Evolutionary conservation across 2,113 vertebrate genomes (phyloP).

Genomic region (Coreoperca whiteheadi): DNA sequence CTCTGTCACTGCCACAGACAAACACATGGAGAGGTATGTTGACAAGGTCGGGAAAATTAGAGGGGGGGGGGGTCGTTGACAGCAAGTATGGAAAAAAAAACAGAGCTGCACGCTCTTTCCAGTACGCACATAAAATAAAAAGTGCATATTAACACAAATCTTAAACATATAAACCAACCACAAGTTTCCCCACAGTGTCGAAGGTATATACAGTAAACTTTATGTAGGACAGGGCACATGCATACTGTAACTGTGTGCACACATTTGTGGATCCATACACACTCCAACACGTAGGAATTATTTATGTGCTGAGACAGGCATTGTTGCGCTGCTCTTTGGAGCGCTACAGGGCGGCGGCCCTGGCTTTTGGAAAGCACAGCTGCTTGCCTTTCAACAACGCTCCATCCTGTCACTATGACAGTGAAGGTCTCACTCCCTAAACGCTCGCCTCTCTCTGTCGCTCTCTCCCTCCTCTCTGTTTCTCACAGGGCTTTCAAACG

Average conservation of each 20-base stretch:
- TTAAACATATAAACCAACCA: not conserved
- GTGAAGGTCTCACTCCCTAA: conserved; percentile 58
- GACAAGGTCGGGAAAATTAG: conserved; percentile 61
- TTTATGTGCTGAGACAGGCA: conserved; percentile 78
- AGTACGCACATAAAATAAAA: not conserved
- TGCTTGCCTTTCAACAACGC: conserved; percentile 67
- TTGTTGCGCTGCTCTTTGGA: conserved; percentile 76
- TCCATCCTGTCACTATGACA: conserved; percentile 55
- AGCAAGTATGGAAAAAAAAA: conserved; percentile 21
- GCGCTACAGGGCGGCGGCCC: conserved; percentile 56
- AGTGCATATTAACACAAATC: not conserved
- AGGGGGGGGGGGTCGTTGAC: conserved; percentile 8
- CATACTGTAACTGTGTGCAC: conserved; percentile 6
- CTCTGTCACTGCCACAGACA: conserved; percentile 69
- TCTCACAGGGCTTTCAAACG: conserved; percentile 48
- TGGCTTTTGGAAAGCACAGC: conserved; percentile 60
- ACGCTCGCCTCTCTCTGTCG: conserved; percentile 6
- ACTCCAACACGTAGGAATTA: conserved; percentile 65
- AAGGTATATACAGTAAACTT: too few relatives aligned
- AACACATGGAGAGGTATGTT: conserved; percentile 38
- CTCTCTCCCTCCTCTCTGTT: conserved; percentile 7
- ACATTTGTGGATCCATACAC: conserved; percentile 29
- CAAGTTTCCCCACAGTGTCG: not conserved
- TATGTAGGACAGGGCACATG: conserved; percentile 20
- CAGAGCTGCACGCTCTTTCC: not conserved